Evolutionary conservation across 1,140 invertebrate species (phyloP), one percentile per base, ranked within the genome.

Genomic region (Lepidurus apus): DNA sequence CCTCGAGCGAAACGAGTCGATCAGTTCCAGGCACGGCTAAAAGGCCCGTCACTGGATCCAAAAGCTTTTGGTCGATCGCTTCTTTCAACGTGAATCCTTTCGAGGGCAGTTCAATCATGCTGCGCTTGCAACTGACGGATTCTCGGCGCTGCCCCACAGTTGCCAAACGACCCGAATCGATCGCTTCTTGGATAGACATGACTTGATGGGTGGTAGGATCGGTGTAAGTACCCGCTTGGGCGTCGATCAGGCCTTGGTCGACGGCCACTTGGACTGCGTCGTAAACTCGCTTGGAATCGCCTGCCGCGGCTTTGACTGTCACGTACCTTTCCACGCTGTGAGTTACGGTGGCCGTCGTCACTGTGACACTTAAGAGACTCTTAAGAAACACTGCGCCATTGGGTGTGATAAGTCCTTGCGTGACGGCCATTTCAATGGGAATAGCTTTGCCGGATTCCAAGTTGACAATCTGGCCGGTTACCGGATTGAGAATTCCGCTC

Each of bases 1-100:
- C 94, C 85, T 94, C 89, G 81, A 98, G 92, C 79, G 93, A 92
- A 6, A 96, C 89, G 43, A 93, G 85, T 82, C 93, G 88, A 84
- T 95, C 93, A 1, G 93, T 94, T 43, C 92, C 92, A 47, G 95
- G 94, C 82, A 98, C 93, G 76, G 91, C 91, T 83, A 97, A 95
- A 3, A 95, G 86, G 3, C 95, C 95, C 7, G 90, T 91, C 1
- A 89, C 87, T 1, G 93, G 89, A 86, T 97, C 92, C 81, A 96
- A 93, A 4, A 95, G 84, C 73, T 89, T 89, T 83, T 91, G 88
- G 43, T 91, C 86, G 76, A 95, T 94, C 10, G 92, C 93, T 83
- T 94, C 91, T 76, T 88, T 86, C 0, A 96, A 85, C 75, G 87
- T 87, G 94, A 94, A 95, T 9, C 93, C 93, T 80, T 92, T 91